These are phyloP conservation scores for Danaus plexippus DNA, from an alignment of 1,140 invertebrate species.

Conservation along the genomic window DNA sequence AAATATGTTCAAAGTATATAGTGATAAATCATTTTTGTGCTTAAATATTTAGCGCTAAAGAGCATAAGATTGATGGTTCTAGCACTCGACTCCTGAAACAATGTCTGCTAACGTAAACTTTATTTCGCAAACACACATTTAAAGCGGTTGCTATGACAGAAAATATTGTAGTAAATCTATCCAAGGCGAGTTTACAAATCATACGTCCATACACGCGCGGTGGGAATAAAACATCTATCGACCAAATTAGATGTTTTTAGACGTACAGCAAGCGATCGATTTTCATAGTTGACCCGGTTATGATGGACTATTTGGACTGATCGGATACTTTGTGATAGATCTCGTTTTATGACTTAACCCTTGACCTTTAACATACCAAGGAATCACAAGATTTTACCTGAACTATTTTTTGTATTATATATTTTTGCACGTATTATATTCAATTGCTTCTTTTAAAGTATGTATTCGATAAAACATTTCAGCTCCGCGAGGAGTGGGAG, in stretches of 20 bases:
- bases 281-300: conserved; percentile 40
- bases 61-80: too few species aligned
- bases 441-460: too few species aligned
- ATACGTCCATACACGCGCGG: conserved; percentile 26
- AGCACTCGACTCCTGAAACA: conserved; percentile 6
- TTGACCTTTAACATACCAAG: too few species aligned
- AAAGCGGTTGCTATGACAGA: conserved; percentile 45
- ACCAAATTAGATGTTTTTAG: conserved; percentile 53
- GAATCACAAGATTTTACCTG: too few species aligned
- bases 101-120: conserved; percentile 20
- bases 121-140: conserved; percentile 22
- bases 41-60: too few species aligned
- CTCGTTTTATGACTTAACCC: too few species aligned
- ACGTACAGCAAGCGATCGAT: conserved; percentile 28
- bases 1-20: too few species aligned
- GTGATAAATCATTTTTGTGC: too few species aligned
- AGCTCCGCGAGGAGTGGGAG: conserved; percentile 94
- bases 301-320: too few species aligned
- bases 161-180: conserved; percentile 32
- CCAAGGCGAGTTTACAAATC: conserved; percentile 27
- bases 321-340: too few species aligned
- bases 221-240: conserved; percentile 39
- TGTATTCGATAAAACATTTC: conserved; percentile 29
- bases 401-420: too few species aligned
- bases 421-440: too few species aligned